Evolutionary conservation across 2,113 vertebrate species (phyloP).

Genomic region (Tupaia chinensis): DNA sequence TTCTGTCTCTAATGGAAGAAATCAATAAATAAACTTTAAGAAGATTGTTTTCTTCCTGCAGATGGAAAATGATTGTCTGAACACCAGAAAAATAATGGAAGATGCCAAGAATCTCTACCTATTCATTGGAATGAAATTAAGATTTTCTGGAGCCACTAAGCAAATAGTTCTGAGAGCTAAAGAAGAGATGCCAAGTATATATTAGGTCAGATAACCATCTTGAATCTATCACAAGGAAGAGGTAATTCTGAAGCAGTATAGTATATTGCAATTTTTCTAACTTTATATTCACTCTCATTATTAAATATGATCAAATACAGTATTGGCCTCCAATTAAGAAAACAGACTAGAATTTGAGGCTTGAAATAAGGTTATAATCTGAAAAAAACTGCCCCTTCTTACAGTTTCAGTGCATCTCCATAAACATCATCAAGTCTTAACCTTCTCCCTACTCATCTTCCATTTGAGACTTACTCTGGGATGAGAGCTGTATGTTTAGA

Average conservation of each 20-base stretch:
- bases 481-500: neutral
- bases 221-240: constrained; percentile 48
- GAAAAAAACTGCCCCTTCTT: neutral
- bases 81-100: neutral
- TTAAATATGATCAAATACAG: neutral
- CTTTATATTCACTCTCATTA: neutral
- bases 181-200: neutral
- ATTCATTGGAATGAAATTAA: neutral
- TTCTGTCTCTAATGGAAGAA: too few relatives aligned
- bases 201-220: constrained; percentile 3
- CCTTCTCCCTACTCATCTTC: neutral
- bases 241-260: neutral
- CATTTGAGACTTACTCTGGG: neutral
- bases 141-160: neutral
- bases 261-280: neutral
- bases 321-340: neutral
- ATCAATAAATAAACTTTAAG: too few relatives aligned
- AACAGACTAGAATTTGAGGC: neutral
- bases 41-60: neutral
- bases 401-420: neutral
- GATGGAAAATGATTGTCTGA: neutral
- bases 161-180: constrained; percentile 2
- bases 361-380: constrained; percentile 5
- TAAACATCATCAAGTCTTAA: neutral
- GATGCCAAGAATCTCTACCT: neutral